Evolutionary conservation across 2,888 invertebrate species (phyloP), one percentile per base, ranked within the genome.

Genomic region (Ryuthela nishihirai): DNA sequence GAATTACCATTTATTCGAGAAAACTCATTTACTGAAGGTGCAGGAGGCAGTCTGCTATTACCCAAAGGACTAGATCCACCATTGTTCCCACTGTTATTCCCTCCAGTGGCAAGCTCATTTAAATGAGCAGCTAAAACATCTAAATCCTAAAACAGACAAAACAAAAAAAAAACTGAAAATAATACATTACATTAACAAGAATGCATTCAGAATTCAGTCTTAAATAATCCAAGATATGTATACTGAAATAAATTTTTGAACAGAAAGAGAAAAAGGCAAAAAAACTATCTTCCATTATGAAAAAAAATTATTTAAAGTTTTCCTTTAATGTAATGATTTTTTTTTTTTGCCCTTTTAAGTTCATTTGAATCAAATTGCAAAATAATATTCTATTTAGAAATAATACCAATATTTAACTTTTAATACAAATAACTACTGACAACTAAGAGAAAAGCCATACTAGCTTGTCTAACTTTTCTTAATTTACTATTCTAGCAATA

Each of bases 111-210:
- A 73, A 97, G 82, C 79, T 94, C 90, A 78, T 90, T 93, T 74
- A 97, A 82, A 78, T 97, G 94, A 72, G 91, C 92, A 65, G 95
- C 95, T 75, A 98, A 78, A 75, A 87, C 88, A 79, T 98, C 97
- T 81, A 98, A 83, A 78, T 97, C 95, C 62, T 61, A 24, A 15
- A 46, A 41, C 10, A 15, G 2, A 35, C 20, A 26, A 18, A 32
- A 7, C 25, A 26, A 39, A 17, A 25, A 24, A 17, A 36, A 29
- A 21, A 26, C 20, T 9, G 23, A 50, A 7, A 23, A 9, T 4
- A 4, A 7, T 39, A 7, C 20, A 18, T 9, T 9, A 39, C 7
- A 40, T n/a, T 20, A 43, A 10, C 18, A 18, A 29, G 21, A n/a
- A 21, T 10, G 4, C 2, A 23, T 18, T 18, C 15, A 3, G 15